Evolutionary conservation across 2,797 vertebrate genomes (phyloP), one percentile per base, ranked within the genome.

Genomic region (Phrynocephalus guinanensis): DNA sequence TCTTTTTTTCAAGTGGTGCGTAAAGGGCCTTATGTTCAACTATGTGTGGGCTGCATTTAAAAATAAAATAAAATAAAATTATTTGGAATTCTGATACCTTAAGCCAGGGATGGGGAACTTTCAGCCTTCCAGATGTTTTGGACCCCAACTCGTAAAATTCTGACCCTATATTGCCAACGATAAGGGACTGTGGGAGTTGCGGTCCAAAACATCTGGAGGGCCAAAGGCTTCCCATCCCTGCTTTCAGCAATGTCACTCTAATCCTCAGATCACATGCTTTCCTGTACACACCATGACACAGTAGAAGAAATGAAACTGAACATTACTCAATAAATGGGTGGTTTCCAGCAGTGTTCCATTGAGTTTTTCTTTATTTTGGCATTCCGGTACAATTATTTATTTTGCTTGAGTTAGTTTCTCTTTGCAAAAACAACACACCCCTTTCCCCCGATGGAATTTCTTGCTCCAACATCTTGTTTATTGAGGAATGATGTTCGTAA

Each of bases 391-490:
- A 33, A 90, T 90, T 93, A 72, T 87, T 90, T 92, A 95, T 95
- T 95, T 85, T 89, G 93, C 84, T 77, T 67, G 66, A 92, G 90
- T 88, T 95, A 94, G 94, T 94, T 94, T 93, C 50, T 93, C 92
- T 93, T 63, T 91, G 30, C 52, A 91, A 92, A 90, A 88, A 92
- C 92, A 93, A 94, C 88, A 95, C 50, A 85, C 89, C 77, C 44
- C 50, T 75, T 87, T 91, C 91, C 0, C 0, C 86, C 93, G 91
- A 90, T 89, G 73, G 84, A 91, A 85, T 86, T 90, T 68, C 79
- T 91, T 93, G 85, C 66, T 90, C 73, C 66, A 6, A 52, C 83
- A 63, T 73, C 86, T 85, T 89, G 83, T 60, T 80, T 92, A 50
- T 87, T 93, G 75, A 86, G 63, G 50, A 81, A 93, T 87, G 56